These are phyloP conservation scores for Ophiodon elongatus DNA, from an alignment of 2,113 vertebrate genomes.

Conservation along the genomic window DNA sequence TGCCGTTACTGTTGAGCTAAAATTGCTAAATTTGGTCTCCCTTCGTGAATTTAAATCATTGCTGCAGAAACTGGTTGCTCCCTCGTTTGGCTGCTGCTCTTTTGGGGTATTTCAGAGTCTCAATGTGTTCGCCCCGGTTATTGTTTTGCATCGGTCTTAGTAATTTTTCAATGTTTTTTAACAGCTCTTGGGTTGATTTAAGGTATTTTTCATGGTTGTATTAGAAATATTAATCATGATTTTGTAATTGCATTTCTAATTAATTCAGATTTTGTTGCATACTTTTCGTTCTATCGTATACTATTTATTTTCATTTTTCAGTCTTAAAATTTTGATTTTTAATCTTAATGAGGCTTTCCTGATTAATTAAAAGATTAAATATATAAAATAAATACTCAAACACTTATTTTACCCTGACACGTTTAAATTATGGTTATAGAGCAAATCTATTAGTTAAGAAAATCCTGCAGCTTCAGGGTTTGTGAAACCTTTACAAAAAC, in stretches of 20 bases:
- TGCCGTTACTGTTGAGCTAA: slow-evolving; percentile 5
- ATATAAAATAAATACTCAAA: not conserved
- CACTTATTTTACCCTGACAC: not conserved
- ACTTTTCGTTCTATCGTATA: not conserved
- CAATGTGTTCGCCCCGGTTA: not conserved
- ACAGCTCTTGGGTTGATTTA: not conserved
- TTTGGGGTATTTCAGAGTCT: not conserved
- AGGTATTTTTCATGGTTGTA: not conserved
- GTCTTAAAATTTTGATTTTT: not conserved
- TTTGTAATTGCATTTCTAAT: not conserved
- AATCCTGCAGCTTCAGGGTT: not conserved
- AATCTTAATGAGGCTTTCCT: not conserved
- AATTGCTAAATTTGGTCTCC: not conserved
- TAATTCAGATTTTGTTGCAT: not conserved
- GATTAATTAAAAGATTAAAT: not conserved
- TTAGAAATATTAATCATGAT: not conserved
- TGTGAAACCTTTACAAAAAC: slow-evolving; percentile 16
- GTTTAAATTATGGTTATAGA: slow-evolving; percentile 15
- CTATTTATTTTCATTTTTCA: not conserved
- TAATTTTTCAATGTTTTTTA: no score
- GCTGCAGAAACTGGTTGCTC: not conserved
- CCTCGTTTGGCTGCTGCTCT: not conserved
- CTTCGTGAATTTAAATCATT: slow-evolving; percentile 4
- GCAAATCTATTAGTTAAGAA: not conserved
- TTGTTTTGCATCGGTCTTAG: not conserved